Conservation (phyloP, 2,113 vertebrate species). For the Otus sunia region DNA sequence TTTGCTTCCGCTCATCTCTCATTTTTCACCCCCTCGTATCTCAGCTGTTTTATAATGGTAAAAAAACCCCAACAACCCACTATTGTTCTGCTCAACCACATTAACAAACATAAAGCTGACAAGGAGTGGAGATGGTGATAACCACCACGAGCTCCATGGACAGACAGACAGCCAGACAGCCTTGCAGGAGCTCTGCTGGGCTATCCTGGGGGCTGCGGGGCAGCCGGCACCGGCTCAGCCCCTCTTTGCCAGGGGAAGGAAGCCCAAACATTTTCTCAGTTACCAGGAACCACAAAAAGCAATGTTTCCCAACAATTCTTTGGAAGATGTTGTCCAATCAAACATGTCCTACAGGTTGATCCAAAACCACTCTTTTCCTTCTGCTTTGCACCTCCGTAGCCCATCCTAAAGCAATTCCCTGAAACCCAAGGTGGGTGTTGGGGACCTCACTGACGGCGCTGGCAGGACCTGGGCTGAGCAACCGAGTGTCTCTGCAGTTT, state of each 20-base stretch:
- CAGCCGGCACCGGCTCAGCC: not conserved
- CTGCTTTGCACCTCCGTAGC: not conserved
- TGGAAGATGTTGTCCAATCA: too few species aligned
- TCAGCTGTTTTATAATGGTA: not conserved
- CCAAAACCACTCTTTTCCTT: not conserved
- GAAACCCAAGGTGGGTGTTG: not conserved
- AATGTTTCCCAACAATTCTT: not conserved
- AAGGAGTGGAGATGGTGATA: not conserved
- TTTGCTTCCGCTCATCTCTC: slow-evolving; percentile 47
- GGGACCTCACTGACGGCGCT: not conserved
- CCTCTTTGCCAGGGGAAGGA: not conserved
- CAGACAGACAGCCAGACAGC: accelerated
- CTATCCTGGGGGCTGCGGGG: not conserved
- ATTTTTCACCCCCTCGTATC: slow-evolving; percentile 43
- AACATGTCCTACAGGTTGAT: not conserved
- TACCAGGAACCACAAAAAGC: not conserved
- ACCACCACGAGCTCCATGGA: accelerated
- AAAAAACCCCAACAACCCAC: not conserved
- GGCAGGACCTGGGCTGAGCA: too few species aligned
- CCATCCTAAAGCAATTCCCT: too few species aligned
- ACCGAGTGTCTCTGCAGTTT: not conserved
- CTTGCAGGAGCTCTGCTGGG: not conserved
- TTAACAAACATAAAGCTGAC: not conserved
- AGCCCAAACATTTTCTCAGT: not conserved
- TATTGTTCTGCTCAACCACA: not conserved